These are phyloP conservation scores for Lipophrys pholis DNA, from an alignment of 2,113 vertebrate species.

Conservation along the genomic window DNA sequence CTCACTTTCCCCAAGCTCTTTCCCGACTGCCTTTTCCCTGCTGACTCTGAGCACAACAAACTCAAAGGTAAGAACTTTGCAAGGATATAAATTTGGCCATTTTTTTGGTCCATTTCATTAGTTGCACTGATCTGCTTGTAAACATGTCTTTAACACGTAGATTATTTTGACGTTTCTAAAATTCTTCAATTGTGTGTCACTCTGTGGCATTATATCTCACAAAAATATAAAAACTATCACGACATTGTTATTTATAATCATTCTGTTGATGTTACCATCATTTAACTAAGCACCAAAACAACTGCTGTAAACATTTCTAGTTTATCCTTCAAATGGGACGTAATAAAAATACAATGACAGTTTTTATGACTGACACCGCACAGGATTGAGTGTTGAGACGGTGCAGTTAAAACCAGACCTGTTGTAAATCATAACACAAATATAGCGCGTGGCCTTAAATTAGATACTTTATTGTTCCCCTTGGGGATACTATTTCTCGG, in stretches of 20 bases:
- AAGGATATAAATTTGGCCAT: neutral
- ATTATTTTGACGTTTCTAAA: no score
- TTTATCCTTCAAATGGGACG: neutral
- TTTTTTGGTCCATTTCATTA: neutral
- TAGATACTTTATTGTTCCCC: no score
- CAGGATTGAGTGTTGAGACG: neutral
- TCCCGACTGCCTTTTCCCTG: conserved; percentile 98
- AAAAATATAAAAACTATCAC: neutral
- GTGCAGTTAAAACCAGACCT: neutral
- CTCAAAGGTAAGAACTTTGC: conserved; percentile 91
- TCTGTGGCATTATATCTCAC: neutral
- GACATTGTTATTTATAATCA: neutral
- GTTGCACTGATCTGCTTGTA: no score
- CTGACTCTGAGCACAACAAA: conserved; percentile 99
- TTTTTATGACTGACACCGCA: neutral
- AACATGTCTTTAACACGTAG: no score
- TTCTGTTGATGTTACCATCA: neutral
- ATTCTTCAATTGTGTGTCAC: no score
- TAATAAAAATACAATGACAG: neutral
- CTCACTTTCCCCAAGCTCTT: conserved; percentile 99
- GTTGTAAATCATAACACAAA: conserved; percentile 1
- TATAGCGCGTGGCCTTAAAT: neutral
- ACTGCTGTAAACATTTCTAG: neutral
- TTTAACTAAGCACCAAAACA: neutral
- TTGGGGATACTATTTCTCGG: no score